Conservation (phyloP, 1,140 invertebrate species). For the Acyrthosiphon pisum region DNA sequence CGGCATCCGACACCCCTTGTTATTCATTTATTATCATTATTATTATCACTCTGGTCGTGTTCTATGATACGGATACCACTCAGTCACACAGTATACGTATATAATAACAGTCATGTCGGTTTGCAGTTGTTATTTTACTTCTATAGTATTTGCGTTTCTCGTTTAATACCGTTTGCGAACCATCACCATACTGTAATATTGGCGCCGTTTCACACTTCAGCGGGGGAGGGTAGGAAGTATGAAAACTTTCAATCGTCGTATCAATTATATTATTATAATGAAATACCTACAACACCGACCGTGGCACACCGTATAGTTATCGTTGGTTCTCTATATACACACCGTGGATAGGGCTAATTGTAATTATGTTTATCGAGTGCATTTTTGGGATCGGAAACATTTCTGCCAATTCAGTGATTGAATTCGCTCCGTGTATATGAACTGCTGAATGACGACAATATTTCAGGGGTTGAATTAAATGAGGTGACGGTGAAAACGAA, state of each 20-base stretch:
- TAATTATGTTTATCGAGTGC: not conserved
- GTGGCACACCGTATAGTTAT: not conserved
- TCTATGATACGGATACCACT: too few species aligned
- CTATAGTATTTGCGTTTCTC: not conserved
- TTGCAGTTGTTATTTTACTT: not conserved
- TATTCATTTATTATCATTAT: slow-evolving; percentile 2
- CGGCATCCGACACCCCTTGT: not conserved
- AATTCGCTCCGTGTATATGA: not conserved
- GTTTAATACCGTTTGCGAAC: not conserved
- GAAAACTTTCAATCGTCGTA: not conserved
- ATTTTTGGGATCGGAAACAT: not conserved
- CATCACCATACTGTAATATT: not conserved
- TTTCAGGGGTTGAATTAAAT: too few species aligned
- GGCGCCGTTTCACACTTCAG: not conserved
- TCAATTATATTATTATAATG: not conserved
- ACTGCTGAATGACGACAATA: not conserved
- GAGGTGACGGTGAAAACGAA: not conserved
- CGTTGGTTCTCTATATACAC: not conserved
- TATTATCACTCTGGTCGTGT: not conserved
- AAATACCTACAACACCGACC: too few species aligned
- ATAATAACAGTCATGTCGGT: not conserved
- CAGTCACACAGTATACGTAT: too few species aligned
- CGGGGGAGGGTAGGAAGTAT: not conserved
- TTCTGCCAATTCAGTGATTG: not conserved
- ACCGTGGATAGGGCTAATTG: not conserved